Conservation (phyloP, 2,888 invertebrate species). For the Lydus trimaculatus region DNA sequence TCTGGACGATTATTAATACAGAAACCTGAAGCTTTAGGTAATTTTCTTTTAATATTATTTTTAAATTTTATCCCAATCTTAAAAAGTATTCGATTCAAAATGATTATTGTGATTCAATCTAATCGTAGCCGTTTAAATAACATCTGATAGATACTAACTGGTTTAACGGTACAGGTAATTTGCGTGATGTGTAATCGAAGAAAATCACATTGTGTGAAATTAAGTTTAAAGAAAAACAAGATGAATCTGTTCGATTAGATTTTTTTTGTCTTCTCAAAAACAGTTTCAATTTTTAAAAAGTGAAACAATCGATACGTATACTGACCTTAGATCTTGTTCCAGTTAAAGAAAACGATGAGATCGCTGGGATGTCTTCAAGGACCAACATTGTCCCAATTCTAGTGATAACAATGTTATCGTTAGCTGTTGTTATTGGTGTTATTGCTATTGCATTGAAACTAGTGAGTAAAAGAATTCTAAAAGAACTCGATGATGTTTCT, state of each 20-base stretch:
- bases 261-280: neutral
- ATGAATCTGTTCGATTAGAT: neutral
- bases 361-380: neutral
- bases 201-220: neutral
- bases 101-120: neutral
- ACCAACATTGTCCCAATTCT: constrained; percentile 47
- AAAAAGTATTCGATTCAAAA: neutral
- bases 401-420: constrained; percentile 66
- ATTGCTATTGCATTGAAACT: constrained; percentile 66
- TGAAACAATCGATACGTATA: neutral
- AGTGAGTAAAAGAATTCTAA: constrained; percentile 60
- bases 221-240: neutral
- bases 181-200: neutral
- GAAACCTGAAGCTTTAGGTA: constrained; percentile 57
- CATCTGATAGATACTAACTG: neutral
- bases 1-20: constrained; percentile 44
- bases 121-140: neutral
- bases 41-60: constrained; percentile 22
- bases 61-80: neutral
- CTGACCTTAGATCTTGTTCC: constrained; percentile 32
- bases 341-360: constrained; percentile 44
- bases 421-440: constrained; percentile 67
- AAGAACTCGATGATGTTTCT: constrained; percentile 62
- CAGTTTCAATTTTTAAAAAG: neutral
- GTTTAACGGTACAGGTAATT: neutral